Evolutionary conservation across 2,797 vertebrate genomes (phyloP).

Genomic region (Tauraco hartlaubi): DNA sequence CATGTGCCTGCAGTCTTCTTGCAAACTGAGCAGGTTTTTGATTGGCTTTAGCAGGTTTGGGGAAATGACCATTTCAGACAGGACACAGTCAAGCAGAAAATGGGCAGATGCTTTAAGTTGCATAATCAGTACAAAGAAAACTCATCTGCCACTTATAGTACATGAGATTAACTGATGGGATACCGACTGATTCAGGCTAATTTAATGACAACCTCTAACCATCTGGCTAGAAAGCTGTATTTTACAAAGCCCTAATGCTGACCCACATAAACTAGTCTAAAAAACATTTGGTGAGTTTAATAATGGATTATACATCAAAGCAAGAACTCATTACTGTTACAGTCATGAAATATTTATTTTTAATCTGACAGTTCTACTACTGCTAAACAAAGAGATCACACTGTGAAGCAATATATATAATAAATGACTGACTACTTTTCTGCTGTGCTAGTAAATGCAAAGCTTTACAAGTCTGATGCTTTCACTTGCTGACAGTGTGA

Average conservation of each 20-base stretch:
- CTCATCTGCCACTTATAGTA: slow-evolving; percentile 62
- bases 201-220: slow-evolving; percentile 65
- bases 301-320: slow-evolving; percentile 74
- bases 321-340: slow-evolving; percentile 60
- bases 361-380: slow-evolving; percentile 57
- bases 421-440: slow-evolving; percentile 49
- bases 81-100: slow-evolving; percentile 72
- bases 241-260: slow-evolving; percentile 48
- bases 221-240: slow-evolving; percentile 67
- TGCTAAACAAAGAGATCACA: slow-evolving; percentile 55
- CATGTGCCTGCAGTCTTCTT: slow-evolving; percentile 8
- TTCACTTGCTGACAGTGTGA: neutral
- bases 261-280: slow-evolving; percentile 42
- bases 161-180: slow-evolving; percentile 56
- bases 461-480: neutral
- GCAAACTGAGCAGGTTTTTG: slow-evolving; percentile 42
- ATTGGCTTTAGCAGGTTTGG: slow-evolving; percentile 55
- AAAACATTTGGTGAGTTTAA: slow-evolving; percentile 64
- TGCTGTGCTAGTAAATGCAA: slow-evolving; percentile 38
- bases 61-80: slow-evolving; percentile 71
- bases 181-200: slow-evolving; percentile 64
- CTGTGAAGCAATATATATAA: slow-evolving; percentile 15
- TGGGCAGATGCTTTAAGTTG: slow-evolving; percentile 66
- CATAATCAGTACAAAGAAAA: slow-evolving; percentile 69
- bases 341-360: slow-evolving; percentile 63